These are phyloP conservation scores for Pimpla rufipes DNA, from an alignment of 2,888 invertebrate species.

Conservation along the genomic window DNA sequence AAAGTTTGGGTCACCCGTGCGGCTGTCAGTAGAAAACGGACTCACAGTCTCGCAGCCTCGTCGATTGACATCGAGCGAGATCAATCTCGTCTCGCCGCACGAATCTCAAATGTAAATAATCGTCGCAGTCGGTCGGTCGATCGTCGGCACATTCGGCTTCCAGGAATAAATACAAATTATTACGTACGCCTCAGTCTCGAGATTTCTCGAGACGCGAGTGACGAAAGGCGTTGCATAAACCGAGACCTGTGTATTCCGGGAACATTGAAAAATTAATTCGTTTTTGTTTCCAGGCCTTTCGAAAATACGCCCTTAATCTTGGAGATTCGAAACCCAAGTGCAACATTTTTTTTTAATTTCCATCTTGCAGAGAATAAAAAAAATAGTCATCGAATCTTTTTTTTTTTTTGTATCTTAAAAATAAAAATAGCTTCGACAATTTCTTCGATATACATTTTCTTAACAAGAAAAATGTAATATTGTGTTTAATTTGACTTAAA, in stretches of 20 bases:
- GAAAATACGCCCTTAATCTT: too few relatives aligned
- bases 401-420: too few relatives aligned
- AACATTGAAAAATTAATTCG: background rate
- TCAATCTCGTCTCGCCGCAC: conserved; percentile 43
- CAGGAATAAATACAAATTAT: conserved; percentile 29
- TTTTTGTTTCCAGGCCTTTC: background rate
- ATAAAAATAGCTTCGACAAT: too few relatives aligned
- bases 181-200: conserved; percentile 21
- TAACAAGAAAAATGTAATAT: too few relatives aligned
- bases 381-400: too few relatives aligned
- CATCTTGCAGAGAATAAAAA: too few relatives aligned
- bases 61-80: conserved; percentile 30
- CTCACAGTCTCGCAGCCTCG: background rate
- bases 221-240: background rate
- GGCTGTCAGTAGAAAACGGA: background rate
- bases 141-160: conserved; percentile 6
- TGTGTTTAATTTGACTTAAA: too few relatives aligned
- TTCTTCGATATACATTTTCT: too few relatives aligned
- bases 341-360: too few relatives aligned
- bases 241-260: background rate
- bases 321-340: too few relatives aligned
- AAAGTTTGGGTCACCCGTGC: background rate
- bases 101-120: conserved; percentile 46
- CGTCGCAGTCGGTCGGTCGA: background rate
- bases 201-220: conserved; percentile 12